Evolutionary conservation across 2,113 vertebrate species (phyloP).

Genomic region (Chlorodrepanis virens): DNA sequence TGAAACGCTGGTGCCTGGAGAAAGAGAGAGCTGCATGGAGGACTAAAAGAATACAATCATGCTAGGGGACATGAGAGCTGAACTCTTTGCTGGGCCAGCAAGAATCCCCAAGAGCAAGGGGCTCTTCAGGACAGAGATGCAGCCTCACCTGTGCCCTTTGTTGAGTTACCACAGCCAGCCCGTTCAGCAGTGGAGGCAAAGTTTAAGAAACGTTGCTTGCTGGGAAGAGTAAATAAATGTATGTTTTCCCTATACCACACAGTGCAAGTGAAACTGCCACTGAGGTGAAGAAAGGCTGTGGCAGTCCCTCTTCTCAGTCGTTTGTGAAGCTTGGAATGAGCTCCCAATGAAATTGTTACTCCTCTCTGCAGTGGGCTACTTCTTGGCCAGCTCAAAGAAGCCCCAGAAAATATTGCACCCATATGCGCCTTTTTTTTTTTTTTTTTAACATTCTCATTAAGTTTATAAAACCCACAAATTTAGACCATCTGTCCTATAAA

Average conservation of each 20-base stretch:
- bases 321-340: slow-evolving; percentile 16
- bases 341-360: slow-evolving; percentile 34
- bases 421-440: slow-evolving; percentile 10
- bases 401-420: slow-evolving; percentile 57
- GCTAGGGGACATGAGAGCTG: neutral
- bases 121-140: neutral
- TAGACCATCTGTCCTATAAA: slow-evolving; percentile 69
- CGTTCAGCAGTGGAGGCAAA: neutral
- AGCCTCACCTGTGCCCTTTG: neutral
- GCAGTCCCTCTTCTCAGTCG: neutral
- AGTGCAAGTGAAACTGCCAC: neutral
- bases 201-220: neutral
- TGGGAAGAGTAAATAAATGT: neutral
- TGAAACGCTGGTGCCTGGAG: neutral
- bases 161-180: neutral
- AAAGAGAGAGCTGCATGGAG: neutral
- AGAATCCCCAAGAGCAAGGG: neutral
- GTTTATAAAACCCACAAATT: slow-evolving; percentile 70
- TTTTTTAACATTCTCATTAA: slow-evolving; percentile 63
- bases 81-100: neutral
- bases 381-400: slow-evolving; percentile 53
- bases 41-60: neutral
- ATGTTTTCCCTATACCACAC: neutral
- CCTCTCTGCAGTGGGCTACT: slow-evolving; percentile 36
- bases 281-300: slow-evolving; percentile 8